Base-by-base conservation (phyloP, 2,888 invertebrate genomes). In the Nemotelus pantherinus region DNA sequence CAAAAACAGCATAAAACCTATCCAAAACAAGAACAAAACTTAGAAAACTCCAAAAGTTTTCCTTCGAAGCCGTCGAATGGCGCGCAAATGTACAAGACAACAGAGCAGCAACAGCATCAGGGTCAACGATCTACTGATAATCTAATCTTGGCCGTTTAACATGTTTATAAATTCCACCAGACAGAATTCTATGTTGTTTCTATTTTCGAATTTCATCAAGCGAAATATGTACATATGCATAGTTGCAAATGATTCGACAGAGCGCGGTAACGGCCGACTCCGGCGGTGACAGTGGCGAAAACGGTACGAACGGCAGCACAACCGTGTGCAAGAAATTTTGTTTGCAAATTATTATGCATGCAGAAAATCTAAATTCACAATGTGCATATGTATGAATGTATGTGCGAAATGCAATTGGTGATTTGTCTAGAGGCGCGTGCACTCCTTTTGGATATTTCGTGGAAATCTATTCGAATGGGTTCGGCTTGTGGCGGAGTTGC, bases 71-170 rank as follows among this genome's bases (percentile, higher is more conserved):
- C 25, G 25, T 25, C 25, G 25, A 25, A 25, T 25, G 25, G 25
- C 25, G 25, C 25, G 25, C 25, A 25, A 25, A 25, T 25, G 25
- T 25, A 25, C 25, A 25, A 25, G 25, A 25, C 25, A 25, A 25
- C 25, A 25, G 25, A 25, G 25, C 25, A 25, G 25, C 25, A 25
- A 25, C 25, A 4, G 63, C 39, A 47, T 45, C 45, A 65, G 65
- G 45, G 65, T 65, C 65, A 65, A 65, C 65, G 47, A 9, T 65
- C 65, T 65, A 47, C 39, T 10, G 65, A 65, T 65, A 65, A 65
- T 65, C 65, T 65, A 65, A 65, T 65, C 65, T 65, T 3, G 47
- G 58, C 45, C 65, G 65, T 65, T 65, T 65, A 6, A 44, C 47
- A 65, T 65, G 65, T 65, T 65, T 65, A 47, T 43, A n/a, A 65